Percentiles rank a stretch among this genome's conserved stretches.
Evolutionary conservation across 2,888 invertebrate species (phyloP).

Genomic region (Drosophila ustulata): DNA sequence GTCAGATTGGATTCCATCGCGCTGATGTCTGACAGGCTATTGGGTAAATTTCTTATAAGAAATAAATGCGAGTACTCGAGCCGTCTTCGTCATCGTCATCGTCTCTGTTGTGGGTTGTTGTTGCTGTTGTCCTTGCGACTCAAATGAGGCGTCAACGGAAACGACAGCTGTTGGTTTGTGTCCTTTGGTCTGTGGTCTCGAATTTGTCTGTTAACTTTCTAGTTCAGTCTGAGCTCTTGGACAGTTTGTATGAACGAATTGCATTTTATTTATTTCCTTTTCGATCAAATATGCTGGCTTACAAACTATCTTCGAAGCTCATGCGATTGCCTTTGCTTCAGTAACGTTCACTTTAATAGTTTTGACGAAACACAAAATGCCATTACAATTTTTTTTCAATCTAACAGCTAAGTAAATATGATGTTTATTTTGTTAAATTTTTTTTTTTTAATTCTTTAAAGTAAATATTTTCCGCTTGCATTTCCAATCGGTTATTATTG

Average conservation of each 20-base stretch:
- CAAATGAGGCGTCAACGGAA: constrained; percentile 41
- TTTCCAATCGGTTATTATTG: no score
- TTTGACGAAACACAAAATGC: no score
- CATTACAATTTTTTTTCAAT: no score
- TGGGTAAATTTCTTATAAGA: constrained; percentile 41
- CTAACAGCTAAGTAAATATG: no score
- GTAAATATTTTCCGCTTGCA: no score
- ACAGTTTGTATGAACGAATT: constrained; percentile 14
- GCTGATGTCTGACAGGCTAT: constrained; percentile 43
- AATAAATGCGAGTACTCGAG: constrained; percentile 31
- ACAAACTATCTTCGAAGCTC: not conserved
- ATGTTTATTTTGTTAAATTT: no score
- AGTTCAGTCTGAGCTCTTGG: constrained; percentile 21
- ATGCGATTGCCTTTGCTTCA: no score
- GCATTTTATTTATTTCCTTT: not conserved
- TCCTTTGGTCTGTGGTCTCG: constrained; percentile 10
- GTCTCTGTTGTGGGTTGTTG: constrained; percentile 13
- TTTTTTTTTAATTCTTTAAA: no score
- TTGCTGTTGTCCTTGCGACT: constrained; percentile 24
- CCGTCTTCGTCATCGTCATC: constrained; percentile 1
- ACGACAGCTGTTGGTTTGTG: constrained; percentile 29
- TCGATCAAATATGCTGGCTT: not conserved
- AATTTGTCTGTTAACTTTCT: constrained; percentile 11
- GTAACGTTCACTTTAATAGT: no score
- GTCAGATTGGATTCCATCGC: constrained; percentile 53